Percentiles rank a stretch among this genome's conserved stretches.
Conservation (phyloP, 2,888 invertebrate genomes). For the Phaonia tiefii region DNA sequence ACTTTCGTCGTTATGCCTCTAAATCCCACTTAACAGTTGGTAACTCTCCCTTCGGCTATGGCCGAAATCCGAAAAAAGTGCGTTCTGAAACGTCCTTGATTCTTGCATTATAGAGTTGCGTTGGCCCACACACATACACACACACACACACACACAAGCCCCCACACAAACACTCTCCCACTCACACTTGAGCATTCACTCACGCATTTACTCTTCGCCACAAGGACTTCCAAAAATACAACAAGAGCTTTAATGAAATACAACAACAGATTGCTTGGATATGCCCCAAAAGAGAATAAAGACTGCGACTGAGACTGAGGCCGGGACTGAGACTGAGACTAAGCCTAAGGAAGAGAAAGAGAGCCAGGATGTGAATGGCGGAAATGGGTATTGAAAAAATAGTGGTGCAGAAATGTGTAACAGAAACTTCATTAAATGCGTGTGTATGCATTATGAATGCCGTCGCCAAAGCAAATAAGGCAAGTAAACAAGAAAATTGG, state of each 20-base stretch:
- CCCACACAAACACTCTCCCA: neutral
- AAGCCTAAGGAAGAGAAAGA: neutral
- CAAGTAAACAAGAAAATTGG: neutral
- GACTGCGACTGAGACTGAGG: no score
- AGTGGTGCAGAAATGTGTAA: conserved; percentile 27
- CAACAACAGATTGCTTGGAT: neutral
- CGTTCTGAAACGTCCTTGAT: conserved; percentile 80
- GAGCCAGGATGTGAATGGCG: neutral
- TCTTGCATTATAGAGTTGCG: conserved; percentile 77
- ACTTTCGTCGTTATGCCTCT: conserved; percentile 27
- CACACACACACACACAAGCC: conserved; percentile 25
- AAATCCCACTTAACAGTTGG: conserved; percentile 41
- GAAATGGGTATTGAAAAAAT: neutral
- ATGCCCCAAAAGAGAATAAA: neutral
- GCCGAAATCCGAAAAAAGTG: conserved; percentile 63
- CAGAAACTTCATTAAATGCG: conserved; percentile 11
- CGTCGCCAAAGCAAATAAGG: neutral
- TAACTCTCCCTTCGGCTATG: conserved; percentile 55
- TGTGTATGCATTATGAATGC: conserved; percentile 30
- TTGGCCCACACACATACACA: conserved; percentile 39
- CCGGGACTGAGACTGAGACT: neutral
- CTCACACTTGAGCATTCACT: neutral
- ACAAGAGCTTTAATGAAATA: neutral
- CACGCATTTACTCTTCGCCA: conserved; percentile 1
- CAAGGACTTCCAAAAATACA: neutral